These are phyloP conservation scores for Acanthurus tractus DNA, from an alignment of 2,797 vertebrate species.

Conservation along the genomic window DNA sequence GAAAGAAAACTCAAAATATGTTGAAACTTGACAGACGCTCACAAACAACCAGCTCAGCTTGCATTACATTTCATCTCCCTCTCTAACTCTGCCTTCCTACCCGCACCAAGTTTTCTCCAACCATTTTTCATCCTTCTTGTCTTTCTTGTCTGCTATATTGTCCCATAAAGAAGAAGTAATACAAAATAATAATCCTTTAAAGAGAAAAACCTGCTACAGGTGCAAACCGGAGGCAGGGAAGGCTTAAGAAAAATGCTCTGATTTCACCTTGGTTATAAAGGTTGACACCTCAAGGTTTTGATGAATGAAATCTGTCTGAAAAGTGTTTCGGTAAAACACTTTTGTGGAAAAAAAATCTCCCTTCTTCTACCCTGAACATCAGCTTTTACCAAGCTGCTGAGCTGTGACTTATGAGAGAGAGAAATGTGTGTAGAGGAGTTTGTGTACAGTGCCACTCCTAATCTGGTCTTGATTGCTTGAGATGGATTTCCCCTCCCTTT, in stretches of 20 bases:
- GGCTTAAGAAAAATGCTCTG: conserved; percentile 18
- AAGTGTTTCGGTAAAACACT: conserved; percentile 39
- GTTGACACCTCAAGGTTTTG: conserved; percentile 27
- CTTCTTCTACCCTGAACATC: conserved; percentile 21
- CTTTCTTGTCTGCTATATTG: conserved; percentile 1
- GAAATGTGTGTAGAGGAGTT: conserved; percentile 41
- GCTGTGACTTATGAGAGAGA: conserved; percentile 51
- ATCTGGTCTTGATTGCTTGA: conserved; percentile 53
- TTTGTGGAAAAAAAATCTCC: conserved; percentile 9
- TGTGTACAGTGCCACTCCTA: conserved; percentile 47
- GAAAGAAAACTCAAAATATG: conserved; percentile 39
- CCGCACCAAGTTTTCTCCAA: conserved; percentile 7
- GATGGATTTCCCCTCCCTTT: conserved; percentile 51
- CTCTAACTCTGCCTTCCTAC: neutral
- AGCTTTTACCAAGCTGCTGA: conserved; percentile 35
- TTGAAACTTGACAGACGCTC: conserved; percentile 34
- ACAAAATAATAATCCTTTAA: conserved; percentile 15
- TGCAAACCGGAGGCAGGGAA: conserved; percentile 22
- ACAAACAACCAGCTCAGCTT: conserved; percentile 45
- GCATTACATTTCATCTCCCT: conserved; percentile 21
- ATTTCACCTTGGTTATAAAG: conserved; percentile 34
- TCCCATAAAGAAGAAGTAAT: conserved; percentile 18
- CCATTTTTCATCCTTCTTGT: conserved; percentile 10
- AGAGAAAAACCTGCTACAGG: conserved; percentile 22
- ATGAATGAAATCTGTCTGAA: conserved; percentile 54